These are phyloP conservation scores for Drosophila pseudotalamancana DNA, from an alignment of 2,888 invertebrate genomes.

Conservation along the genomic window DNA sequence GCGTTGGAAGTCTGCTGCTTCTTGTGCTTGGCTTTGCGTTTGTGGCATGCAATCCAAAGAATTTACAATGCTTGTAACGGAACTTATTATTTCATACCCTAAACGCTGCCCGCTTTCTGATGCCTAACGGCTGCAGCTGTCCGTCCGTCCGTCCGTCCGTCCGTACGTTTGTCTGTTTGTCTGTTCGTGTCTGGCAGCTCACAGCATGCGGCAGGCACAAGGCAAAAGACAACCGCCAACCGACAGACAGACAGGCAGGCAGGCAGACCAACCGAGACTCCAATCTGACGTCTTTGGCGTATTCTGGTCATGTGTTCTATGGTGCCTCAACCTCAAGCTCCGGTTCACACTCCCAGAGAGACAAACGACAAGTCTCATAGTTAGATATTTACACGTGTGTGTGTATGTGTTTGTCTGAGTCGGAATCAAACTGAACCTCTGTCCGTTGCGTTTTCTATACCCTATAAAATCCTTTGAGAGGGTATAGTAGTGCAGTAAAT, in stretches of 20 bases:
- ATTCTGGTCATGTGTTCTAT: slow-evolving; percentile 51
- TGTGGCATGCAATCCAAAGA: slow-evolving; percentile 50
- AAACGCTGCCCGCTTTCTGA: background rate
- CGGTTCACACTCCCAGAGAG: slow-evolving; percentile 29
- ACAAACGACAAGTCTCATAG: slow-evolving; percentile 1
- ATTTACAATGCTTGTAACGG: slow-evolving; percentile 65
- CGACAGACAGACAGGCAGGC: no score
- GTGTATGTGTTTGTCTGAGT: slow-evolving; percentile 5
- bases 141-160: no score
- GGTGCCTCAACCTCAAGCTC: slow-evolving; percentile 17
- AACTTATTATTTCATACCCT: slow-evolving; percentile 61
- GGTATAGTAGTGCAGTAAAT: no score
- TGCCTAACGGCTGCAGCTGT: slow-evolving; percentile 33
- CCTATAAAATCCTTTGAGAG: no score
- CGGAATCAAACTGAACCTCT: slow-evolving; percentile 7
- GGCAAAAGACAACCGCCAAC: slow-evolving; percentile 4
- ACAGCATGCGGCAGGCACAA: slow-evolving; percentile 30
- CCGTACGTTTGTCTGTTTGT: no score
- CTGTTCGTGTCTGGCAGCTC: slow-evolving; percentile 28
- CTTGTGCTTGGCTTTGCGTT: slow-evolving; percentile 30
- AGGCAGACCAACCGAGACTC: no score
- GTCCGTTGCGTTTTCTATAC: background rate
- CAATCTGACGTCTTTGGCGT: slow-evolving; percentile 34
- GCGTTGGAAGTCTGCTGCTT: slow-evolving; percentile 1
- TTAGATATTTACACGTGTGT: slow-evolving; percentile 26